Evolutionary conservation across 2,888 invertebrate genomes (phyloP).

Genomic region (Heliconius charithonia): DNA sequence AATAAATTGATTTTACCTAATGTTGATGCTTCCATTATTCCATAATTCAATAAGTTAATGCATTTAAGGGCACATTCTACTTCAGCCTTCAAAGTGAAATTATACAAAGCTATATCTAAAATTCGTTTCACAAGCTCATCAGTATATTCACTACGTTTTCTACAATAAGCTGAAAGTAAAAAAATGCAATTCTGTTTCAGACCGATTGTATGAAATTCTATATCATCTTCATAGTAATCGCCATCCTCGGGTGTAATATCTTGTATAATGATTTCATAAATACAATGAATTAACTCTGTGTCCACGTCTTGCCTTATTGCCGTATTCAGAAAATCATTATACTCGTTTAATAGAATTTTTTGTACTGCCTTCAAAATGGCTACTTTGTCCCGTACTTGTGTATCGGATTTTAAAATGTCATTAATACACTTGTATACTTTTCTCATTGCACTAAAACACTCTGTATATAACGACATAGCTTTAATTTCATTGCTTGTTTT

Average conservation of each 20-base stretch:
- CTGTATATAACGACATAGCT: conserved; percentile 51
- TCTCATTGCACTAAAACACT: conserved; percentile 55
- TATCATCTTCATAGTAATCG: conserved; percentile 62
- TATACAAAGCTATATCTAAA: conserved; percentile 65
- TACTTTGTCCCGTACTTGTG: conserved; percentile 58
- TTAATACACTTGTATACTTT: conserved; percentile 56
- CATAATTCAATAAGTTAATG: conserved; percentile 61
- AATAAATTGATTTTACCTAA: conserved; percentile 59
- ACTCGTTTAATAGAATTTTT: conserved; percentile 59
- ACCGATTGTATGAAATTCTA: conserved; percentile 59
- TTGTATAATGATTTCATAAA: conserved; percentile 64
- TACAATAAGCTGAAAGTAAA: conserved; percentile 70
- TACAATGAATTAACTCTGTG: conserved; percentile 63
- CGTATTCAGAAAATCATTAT: conserved; percentile 53
- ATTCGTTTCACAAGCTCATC: conserved; percentile 69
- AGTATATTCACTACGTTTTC: conserved; percentile 59
- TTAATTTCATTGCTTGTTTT: conserved; percentile 53
- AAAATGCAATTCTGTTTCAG: conserved; percentile 67
- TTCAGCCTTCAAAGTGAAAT: conserved; percentile 61
- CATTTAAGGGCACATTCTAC: conserved; percentile 65
- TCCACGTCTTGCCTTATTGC: conserved; percentile 59
- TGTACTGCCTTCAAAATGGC: conserved; percentile 57
- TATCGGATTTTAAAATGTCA: conserved; percentile 55
- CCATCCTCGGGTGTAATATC: conserved; percentile 58
- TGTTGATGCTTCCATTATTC: conserved; percentile 60